Percentiles rank a stretch among this genome's conserved stretches.
Evolutionary conservation across 2,797 vertebrate species (phyloP).

Genomic region (Hippopotamyrus pictus): DNA sequence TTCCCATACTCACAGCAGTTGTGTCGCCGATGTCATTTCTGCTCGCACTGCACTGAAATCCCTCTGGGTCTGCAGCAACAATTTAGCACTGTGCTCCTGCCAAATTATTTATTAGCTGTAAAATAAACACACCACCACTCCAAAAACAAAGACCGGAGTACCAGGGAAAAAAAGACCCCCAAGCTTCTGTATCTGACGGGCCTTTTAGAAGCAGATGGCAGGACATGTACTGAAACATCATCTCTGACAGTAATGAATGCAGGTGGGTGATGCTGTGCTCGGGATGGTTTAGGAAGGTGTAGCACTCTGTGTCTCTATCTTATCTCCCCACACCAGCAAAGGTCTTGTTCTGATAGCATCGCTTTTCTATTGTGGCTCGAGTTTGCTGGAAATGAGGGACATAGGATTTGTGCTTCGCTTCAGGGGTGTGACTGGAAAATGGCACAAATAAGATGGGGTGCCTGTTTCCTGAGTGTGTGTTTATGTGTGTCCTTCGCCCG

Average conservation of each 20-base stretch:
- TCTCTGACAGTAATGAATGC: not conserved
- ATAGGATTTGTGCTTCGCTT: not conserved
- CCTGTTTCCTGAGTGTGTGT: not conserved
- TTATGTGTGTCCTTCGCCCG: not conserved
- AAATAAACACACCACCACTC: constrained; percentile 18
- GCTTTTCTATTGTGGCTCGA: not conserved
- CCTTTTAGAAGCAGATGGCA: not conserved
- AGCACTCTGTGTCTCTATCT: not conserved
- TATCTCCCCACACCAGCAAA: not conserved
- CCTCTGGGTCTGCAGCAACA: constrained; percentile 33
- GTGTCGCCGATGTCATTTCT: not conserved
- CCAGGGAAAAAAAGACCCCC: not conserved
- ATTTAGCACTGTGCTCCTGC: constrained; percentile 29
- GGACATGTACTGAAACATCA: not conserved
- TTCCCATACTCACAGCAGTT: not conserved
- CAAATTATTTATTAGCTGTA: constrained; percentile 43
- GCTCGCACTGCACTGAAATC: constrained; percentile 16
- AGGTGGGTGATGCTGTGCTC: not conserved
- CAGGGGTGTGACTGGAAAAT: not conserved
- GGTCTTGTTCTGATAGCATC: not conserved
- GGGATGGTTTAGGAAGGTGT: not conserved
- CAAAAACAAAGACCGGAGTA: constrained; percentile 2
- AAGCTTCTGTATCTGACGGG: not conserved
- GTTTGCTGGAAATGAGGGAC: not conserved
- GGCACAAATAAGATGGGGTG: not conserved